Base-by-base conservation (phyloP, 2,113 vertebrate genomes). In the Nestor notabilis region DNA sequence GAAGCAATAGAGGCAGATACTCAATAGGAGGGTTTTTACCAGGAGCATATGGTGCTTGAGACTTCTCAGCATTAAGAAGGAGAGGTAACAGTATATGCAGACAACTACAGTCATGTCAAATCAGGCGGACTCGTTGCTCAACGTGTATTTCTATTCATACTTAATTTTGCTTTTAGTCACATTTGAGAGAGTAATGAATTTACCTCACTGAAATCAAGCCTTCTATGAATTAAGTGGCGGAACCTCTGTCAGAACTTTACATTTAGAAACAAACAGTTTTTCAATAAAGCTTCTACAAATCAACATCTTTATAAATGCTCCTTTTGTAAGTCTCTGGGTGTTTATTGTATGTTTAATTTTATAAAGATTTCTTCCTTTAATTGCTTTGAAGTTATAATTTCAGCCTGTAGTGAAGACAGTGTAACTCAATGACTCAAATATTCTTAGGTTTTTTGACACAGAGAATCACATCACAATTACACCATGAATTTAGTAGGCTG, bases 301-400 rank as follows among this genome's bases (percentile, higher is more conserved):
- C 76, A 74, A 68, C 3, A 2, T 64, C 35, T 64, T 70, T 71
- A 31, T 16, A 76, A 93, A 80, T 15, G 16, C 53, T 76, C 16
- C 35, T 53, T 89, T 96, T 49, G 19, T 25, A 74, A 79, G 53
- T 49, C 49, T 61, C 83, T 63, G 43, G 11, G 43, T 43, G 28
- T 78, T 78, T 56, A 83, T 24, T 72, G 21, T 50, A 2, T 29
- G 7, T 35, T 89, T 53, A 69, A 90, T 68, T 94, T 88, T 61
- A 56, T 47, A 69, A 72, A 58, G 29, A 56, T 37, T 69, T 80
- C 66, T 77, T 90, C 33, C 27, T 86, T 88, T 80, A 82, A 71
- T 71, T 82, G 63, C 56, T 83, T 95, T 93, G 58, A 86, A 95
- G 90, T 90, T 29, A 21, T 25, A 25, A 92, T 83, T 91, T 83